A percentile compares a stretch with the other conserved stretches of the same genome.
Conservation (phyloP, 2,888 invertebrate species). For the Apoda limacodes region DNA sequence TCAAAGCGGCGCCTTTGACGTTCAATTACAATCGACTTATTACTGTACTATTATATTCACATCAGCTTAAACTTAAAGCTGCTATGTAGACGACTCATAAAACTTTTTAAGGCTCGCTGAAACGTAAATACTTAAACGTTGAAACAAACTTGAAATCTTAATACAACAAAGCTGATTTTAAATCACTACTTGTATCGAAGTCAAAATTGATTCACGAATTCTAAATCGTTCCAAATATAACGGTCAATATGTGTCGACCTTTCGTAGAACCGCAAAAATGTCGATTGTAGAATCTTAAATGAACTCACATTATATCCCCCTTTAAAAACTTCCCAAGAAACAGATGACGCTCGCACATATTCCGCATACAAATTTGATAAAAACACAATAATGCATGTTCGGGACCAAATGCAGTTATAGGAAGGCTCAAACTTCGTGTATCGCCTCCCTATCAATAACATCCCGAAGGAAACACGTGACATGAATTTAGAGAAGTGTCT, state of each 20-base stretch:
- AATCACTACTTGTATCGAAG: too few species aligned
- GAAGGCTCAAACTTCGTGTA: slow-evolving; percentile 36
- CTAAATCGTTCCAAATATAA: too few species aligned
- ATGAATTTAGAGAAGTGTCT: slow-evolving; percentile 30
- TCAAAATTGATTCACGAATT: too few species aligned
- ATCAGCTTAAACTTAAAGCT: slow-evolving; percentile 57
- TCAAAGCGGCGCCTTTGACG: slow-evolving; percentile 43
- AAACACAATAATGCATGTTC: slow-evolving; percentile 56
- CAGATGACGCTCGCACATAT: slow-evolving; percentile 52
- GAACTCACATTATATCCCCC: too few species aligned
- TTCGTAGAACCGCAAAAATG: too few species aligned
- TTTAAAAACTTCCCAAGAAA: slow-evolving; percentile 52
- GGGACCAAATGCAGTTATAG: slow-evolving; percentile 41
- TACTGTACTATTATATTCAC: slow-evolving; percentile 33
- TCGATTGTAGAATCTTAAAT: too few species aligned
- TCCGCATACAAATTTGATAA: slow-evolving; percentile 54
- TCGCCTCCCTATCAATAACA: slow-evolving; percentile 45
- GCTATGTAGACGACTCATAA: slow-evolving; percentile 58
- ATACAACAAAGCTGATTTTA: too few species aligned
- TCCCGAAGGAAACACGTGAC: slow-evolving; percentile 59
- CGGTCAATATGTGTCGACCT: too few species aligned
- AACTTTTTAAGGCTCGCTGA: too few species aligned
- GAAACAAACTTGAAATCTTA: too few species aligned
- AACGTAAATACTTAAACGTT: too few species aligned
- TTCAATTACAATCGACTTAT: slow-evolving; percentile 59